These are phyloP conservation scores for Apteryx owenii DNA, from an alignment of 2,113 vertebrate species.

Conservation along the genomic window DNA sequence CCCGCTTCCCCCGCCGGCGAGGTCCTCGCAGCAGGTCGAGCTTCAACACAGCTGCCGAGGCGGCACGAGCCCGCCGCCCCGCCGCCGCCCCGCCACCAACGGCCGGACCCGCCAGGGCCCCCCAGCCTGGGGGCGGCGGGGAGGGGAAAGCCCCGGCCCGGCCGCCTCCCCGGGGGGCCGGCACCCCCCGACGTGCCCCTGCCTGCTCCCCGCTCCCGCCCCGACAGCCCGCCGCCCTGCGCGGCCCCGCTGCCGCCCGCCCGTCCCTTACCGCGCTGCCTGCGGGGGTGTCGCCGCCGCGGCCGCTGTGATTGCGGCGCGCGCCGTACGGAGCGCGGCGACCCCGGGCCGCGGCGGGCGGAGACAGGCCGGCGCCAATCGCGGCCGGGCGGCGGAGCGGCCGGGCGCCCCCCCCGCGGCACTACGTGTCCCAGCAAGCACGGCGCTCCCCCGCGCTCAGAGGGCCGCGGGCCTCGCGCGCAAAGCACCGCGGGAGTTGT, in stretches of 20 bases:
- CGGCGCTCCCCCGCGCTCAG: fast-evolving
- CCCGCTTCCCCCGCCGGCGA: fast-evolving
- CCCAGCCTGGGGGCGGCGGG: neutral
- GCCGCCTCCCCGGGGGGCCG: neutral
- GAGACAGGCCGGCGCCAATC: neutral
- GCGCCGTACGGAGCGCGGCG: neutral
- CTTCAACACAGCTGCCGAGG: neutral
- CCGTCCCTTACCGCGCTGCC: neutral
- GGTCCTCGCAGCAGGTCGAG: neutral
- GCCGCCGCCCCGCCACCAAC: too few species aligned
- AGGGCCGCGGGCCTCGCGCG: fast-evolving
- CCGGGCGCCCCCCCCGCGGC: fast-evolving
- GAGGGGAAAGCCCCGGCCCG: neutral
- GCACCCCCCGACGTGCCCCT: neutral
- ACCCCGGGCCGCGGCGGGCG: neutral
- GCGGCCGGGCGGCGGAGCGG: neutral
- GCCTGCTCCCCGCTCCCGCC: neutral
- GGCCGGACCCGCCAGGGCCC: neutral
- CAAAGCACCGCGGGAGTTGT: neutral
- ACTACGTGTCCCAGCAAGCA: neutral
- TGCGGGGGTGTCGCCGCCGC: fast-evolving
- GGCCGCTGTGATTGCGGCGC: neutral
- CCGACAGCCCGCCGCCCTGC: neutral
- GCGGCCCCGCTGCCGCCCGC: neutral
- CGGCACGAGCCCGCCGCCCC: too few species aligned